phyloP scores from a whole-genome alignment of 2,113 vertebrate genomes.

The Scomber colias region DNA sequence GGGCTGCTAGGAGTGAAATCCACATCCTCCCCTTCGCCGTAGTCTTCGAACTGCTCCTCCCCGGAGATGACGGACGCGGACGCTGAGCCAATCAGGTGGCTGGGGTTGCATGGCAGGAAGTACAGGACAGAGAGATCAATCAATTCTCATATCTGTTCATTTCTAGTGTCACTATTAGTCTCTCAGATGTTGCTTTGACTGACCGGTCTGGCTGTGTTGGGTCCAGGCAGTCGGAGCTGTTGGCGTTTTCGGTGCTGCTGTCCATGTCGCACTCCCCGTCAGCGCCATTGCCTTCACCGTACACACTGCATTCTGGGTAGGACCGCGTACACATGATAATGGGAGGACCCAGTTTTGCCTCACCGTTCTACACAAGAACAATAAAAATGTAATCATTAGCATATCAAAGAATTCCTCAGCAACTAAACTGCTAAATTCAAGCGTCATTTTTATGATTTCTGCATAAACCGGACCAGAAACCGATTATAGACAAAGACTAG shows the following conservation, averaged over 20 bases:
- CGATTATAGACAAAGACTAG: no score
- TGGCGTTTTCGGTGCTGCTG: conserved; percentile 87
- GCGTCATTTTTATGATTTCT: no score
- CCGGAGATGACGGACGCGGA: conserved; percentile 87
- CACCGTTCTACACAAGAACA: conserved; percentile 79
- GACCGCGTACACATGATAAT: conserved; percentile 85
- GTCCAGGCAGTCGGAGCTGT: conserved; percentile 81
- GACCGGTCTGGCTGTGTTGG: conserved; percentile 73
- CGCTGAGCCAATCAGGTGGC: conserved; percentile 85
- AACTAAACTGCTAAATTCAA: no score
- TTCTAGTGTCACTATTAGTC: no score
- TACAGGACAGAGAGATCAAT: neutral
- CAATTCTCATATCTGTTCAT: no score
- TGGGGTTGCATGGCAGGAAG: conserved; percentile 42
- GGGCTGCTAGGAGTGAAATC: conserved; percentile 95
- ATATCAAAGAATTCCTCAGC: neutral
- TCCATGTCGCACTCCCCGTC: conserved; percentile 91
- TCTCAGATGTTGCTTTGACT: neutral
- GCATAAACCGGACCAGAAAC: no score
- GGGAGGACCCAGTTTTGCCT: conserved; percentile 83
- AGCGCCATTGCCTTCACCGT: conserved; percentile 79
- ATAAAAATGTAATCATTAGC: neutral
- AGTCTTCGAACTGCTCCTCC: conserved; percentile 99
- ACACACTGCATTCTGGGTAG: conserved; percentile 83
- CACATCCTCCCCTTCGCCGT: conserved; percentile 94